Evolutionary conservation across 2,797 vertebrate species (phyloP).

Genomic region (Myiotriccus ornatus): DNA sequence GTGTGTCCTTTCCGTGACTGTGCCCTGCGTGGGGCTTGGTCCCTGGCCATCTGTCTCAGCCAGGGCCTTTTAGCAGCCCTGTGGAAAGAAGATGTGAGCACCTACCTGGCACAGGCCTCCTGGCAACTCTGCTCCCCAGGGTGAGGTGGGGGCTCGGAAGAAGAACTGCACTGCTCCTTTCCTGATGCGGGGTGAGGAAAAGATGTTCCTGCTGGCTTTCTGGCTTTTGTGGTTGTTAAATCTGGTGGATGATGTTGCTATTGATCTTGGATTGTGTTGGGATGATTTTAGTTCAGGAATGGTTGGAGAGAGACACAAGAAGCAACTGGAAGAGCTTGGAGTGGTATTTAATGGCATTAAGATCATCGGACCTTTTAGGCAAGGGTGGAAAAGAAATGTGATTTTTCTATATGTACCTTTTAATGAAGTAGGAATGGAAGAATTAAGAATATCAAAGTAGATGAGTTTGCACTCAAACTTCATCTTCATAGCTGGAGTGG

Average conservation of each 20-base stretch:
- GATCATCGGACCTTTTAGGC: neutral
- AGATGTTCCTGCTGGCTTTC: neutral
- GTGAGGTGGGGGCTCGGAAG: neutral
- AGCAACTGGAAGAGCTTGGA: neutral
- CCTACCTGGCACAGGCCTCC: neutral
- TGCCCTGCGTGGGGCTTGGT: neutral
- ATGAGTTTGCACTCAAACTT: neutral
- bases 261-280: neutral
- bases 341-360: neutral
- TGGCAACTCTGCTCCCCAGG: neutral
- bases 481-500: neutral
- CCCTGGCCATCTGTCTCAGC: neutral
- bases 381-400: neutral
- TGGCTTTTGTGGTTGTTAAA: neutral
- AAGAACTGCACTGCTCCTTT: neutral
- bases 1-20: rapidly evolving
- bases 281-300: neutral
- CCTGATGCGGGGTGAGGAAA: neutral
- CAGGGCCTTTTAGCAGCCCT: neutral
- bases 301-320: neutral
- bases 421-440: neutral
- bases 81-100: neutral
- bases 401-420: neutral
- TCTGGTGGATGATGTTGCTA: neutral
- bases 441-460: neutral